phyloP scores from a whole-genome alignment of 2,888 invertebrate species.

The Epistrophe eligans region DNA sequence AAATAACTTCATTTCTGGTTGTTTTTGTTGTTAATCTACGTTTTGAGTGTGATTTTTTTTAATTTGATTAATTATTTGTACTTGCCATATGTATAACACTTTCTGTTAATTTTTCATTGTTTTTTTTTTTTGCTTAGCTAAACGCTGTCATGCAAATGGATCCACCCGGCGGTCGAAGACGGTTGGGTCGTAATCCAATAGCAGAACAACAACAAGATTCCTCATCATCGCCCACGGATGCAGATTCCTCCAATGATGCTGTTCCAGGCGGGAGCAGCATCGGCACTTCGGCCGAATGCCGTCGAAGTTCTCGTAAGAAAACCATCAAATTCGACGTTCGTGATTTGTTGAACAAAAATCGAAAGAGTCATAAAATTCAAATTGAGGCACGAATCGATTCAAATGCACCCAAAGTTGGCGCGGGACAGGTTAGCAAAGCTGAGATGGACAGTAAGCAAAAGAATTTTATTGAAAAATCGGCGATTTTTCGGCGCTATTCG shows the following conservation, averaged over 20 bases:
- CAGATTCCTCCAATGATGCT: conserved; percentile 47
- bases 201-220: conserved; percentile 47
- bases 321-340: conserved; percentile 83
- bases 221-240: conserved; percentile 45
- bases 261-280: neutral
- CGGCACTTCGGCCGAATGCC: conserved; percentile 78
- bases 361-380: conserved; percentile 82
- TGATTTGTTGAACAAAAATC: conserved; percentile 82
- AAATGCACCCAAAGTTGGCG: conserved; percentile 77
- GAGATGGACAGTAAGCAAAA: conserved; percentile 78
- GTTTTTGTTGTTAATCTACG: conserved; percentile 52
- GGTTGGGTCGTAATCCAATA: conserved; percentile 16
- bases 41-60: conserved; percentile 56
- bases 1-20: conserved; percentile 17
- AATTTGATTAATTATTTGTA: neutral
- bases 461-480: conserved; percentile 79
- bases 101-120: conserved; percentile 32
- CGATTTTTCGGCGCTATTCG: conserved; percentile 79
- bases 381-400: conserved; percentile 83
- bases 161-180: conserved; percentile 51
- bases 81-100: conserved; percentile 57
- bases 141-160: conserved; percentile 65
- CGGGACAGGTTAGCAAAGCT: conserved; percentile 44
- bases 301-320: conserved; percentile 83
- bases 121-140: conserved; percentile 31